phyloP scores from a whole-genome alignment of 2,888 invertebrate genomes.

The Phengaris arion region DNA sequence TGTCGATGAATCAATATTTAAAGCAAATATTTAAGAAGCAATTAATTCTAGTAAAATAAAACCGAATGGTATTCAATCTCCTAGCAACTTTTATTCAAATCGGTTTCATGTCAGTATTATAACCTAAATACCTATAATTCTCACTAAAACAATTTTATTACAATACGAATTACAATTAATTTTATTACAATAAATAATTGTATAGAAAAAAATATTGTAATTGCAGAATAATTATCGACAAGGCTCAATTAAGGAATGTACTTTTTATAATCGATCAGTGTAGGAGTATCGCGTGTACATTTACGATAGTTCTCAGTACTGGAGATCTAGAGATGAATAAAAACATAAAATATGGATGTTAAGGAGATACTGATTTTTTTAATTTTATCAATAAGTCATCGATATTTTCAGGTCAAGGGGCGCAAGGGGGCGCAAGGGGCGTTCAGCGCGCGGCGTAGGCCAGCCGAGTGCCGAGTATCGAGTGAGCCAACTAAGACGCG shows the following conservation, averaged over 20 bases:
- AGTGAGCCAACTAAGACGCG: not conserved
- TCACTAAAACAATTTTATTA: conserved; percentile 5
- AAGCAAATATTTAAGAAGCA: not conserved
- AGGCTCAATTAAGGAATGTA: conserved; percentile 11
- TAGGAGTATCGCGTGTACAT: conserved; percentile 18
- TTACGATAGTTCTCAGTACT: conserved; percentile 17
- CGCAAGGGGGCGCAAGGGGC: no score
- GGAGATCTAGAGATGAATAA: conserved; percentile 22
- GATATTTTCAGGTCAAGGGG: conserved; percentile 25
- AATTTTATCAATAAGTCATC: conserved; percentile 4
- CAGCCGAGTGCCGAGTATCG: not conserved
- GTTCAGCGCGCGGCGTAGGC: not conserved
- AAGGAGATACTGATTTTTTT: not conserved
- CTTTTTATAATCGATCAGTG: conserved; percentile 17
- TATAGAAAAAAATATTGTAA: conserved; percentile 18
- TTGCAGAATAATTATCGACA: conserved; percentile 3
- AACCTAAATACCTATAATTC: not conserved
- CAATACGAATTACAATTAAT: conserved; percentile 10
- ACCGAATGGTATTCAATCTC: not conserved
- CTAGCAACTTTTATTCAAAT: not conserved
- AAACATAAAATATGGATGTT: conserved; percentile 22
- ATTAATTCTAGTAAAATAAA: not conserved
- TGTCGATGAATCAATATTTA: not conserved
- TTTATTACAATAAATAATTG: conserved; percentile 3
- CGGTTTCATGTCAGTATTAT: not conserved